A percentile compares a stretch with the other conserved stretches of the same genome.
Conservation (phyloP, 2,888 invertebrate genomes). For the Trissolcus brochymenae region DNA sequence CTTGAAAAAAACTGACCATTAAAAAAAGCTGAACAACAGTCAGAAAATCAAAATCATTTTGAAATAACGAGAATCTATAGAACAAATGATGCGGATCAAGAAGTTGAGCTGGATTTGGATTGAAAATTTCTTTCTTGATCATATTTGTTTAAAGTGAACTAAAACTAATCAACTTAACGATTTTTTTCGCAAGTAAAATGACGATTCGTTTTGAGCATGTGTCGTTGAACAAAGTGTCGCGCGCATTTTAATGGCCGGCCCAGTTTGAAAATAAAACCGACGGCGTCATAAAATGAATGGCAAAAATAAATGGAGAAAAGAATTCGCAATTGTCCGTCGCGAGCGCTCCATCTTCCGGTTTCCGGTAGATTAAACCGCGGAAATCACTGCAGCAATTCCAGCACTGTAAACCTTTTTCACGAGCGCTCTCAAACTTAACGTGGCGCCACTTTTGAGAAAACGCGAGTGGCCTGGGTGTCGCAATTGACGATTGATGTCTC, state of each 20-base stretch:
- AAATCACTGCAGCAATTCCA: conserved; percentile 51
- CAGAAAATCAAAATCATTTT: too few species aligned
- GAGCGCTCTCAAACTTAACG: conserved; percentile 28
- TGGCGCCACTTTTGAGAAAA: conserved; percentile 17
- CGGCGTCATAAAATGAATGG: conserved; percentile 11
- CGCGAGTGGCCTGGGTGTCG: conserved; percentile 1
- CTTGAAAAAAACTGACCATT: too few species aligned
- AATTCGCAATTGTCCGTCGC: conserved; percentile 50
- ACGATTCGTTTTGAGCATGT: conserved; percentile 5
- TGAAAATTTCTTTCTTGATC: not conserved
- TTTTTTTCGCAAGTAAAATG: conserved; percentile 4
- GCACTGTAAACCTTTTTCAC: conserved; percentile 47
- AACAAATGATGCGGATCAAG: too few species aligned
- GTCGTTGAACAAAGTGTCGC: conserved; percentile 33
- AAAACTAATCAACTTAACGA: conserved; percentile 14
- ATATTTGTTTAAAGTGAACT: not conserved
- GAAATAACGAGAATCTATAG: too few species aligned
- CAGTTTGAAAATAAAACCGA: conserved; percentile 20
- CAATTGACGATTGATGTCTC: conserved; percentile 11
- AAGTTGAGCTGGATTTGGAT: not conserved
- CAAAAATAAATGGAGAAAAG: conserved; percentile 36
- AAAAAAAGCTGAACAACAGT: too few species aligned
- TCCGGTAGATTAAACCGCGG: conserved; percentile 54
- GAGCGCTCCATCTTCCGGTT: conserved; percentile 46
- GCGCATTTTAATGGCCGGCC: conserved; percentile 22